phyloP scores from a whole-genome alignment of 2,888 invertebrate species.

The Plagodis dolabraria region DNA sequence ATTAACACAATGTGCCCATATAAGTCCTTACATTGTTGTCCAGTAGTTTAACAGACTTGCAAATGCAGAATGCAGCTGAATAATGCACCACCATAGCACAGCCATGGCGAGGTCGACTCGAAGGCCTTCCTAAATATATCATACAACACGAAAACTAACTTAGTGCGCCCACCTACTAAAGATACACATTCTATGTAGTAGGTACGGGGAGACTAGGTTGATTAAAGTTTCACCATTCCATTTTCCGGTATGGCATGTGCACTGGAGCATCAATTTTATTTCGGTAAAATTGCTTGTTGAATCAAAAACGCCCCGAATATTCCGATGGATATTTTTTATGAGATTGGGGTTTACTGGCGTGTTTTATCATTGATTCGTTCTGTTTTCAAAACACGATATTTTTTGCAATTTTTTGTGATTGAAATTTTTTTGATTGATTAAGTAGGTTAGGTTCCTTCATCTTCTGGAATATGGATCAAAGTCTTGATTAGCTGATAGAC shows the following conservation, averaged over 20 bases:
- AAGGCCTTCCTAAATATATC: slow-evolving; percentile 46
- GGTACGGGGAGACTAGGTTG: slow-evolving; percentile 26
- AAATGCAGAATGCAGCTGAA: slow-evolving; percentile 54
- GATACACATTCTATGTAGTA: slow-evolving; percentile 8
- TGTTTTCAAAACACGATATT: background rate
- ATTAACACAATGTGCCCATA: too few relatives aligned
- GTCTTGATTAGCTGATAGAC: too few relatives aligned
- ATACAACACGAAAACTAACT: slow-evolving; percentile 44
- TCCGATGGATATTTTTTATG: slow-evolving; percentile 24
- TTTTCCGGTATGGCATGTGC: slow-evolving; percentile 31
- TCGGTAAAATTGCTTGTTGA: slow-evolving; percentile 29
- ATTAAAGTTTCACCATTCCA: slow-evolving; percentile 32
- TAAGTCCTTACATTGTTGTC: background rate
- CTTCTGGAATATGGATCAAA: too few relatives aligned
- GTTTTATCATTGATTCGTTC: slow-evolving; percentile 9
- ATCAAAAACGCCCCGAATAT: slow-evolving; percentile 24
- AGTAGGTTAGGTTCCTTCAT: too few relatives aligned
- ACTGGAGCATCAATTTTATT: slow-evolving; percentile 29
- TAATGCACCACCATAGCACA: slow-evolving; percentile 49
- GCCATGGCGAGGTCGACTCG: slow-evolving; percentile 32
- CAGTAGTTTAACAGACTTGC: slow-evolving; percentile 4
- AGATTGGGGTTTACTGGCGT: slow-evolving; percentile 11
- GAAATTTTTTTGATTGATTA: too few relatives aligned
- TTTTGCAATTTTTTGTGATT: too few relatives aligned
- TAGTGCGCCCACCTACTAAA: slow-evolving; percentile 32